Conservation (phyloP, 2,797 vertebrate species). For the Lepilemur ruficaudatus region DNA sequence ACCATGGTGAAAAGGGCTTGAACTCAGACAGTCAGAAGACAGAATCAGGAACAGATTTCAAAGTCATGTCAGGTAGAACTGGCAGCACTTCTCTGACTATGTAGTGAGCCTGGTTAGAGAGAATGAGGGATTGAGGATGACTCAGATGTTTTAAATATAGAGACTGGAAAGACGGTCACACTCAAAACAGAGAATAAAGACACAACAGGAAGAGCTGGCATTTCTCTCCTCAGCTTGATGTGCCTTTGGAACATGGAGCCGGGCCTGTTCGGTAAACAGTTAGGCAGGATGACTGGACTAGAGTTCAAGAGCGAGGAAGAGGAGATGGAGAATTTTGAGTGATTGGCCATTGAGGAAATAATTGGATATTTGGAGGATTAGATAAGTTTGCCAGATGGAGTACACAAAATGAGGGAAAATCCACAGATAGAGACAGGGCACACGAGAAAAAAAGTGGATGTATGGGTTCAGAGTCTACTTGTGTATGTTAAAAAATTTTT, state of each 20-base stretch:
- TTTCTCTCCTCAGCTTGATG: neutral
- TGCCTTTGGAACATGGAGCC: neutral
- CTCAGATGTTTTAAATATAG: neutral
- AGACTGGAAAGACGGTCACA: neutral
- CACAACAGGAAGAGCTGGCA: neutral
- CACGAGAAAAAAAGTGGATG: neutral
- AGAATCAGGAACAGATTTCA: neutral
- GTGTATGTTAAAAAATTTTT: neutral
- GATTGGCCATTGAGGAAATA: neutral
- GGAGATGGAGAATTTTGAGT: neutral
- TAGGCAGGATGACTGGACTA: neutral
- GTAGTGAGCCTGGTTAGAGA: neutral
- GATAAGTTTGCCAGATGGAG: neutral
- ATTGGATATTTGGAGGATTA: neutral
- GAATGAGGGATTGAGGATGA: neutral
- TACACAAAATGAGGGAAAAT: neutral
- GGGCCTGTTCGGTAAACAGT: neutral
- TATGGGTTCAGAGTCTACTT: neutral
- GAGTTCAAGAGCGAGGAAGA: neutral
- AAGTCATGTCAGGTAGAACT: neutral
- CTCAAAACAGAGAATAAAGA: neutral
- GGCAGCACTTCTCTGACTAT: neutral
- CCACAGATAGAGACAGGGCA: neutral
- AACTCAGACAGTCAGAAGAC: neutral
- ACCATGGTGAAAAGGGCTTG: neutral